A percentile compares a stretch with the other conserved stretches of the same genome.
Evolutionary conservation across 2,797 vertebrate genomes (phyloP).

Genomic region (Coccyzus lansbergi): DNA sequence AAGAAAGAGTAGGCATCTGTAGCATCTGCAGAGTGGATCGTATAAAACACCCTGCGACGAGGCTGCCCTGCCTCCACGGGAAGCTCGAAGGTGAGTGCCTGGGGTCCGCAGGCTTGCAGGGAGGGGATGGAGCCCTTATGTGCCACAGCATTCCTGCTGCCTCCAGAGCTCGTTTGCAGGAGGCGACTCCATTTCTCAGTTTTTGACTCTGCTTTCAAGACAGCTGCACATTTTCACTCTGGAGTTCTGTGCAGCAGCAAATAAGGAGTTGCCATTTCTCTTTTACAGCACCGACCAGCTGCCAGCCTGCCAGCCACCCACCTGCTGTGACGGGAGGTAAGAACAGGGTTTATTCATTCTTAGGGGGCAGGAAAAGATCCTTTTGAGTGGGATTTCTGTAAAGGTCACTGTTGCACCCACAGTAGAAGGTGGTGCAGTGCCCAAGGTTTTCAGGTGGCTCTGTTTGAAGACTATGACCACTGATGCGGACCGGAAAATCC

Average conservation of each 20-base stretch:
- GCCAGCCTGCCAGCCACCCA: conserved; percentile 8
- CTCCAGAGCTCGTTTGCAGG: neutral
- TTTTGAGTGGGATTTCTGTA: neutral
- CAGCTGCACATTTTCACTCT: neutral
- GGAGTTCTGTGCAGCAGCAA: conserved; percentile 10
- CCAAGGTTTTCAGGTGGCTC: neutral
- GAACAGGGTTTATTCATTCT: conserved; percentile 30
- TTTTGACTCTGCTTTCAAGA: neutral
- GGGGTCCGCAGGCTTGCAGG: neutral
- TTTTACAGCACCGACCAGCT: conserved; percentile 54
- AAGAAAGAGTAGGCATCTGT: conserved; percentile 79
- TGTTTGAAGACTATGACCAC: neutral
- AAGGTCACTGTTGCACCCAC: neutral
- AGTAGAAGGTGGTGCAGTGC: neutral
- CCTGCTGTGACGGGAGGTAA: conserved; percentile 68
- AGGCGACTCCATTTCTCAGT: neutral
- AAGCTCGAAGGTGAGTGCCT: conserved; percentile 76
- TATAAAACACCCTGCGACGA: conserved; percentile 73
- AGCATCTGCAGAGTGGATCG: conserved; percentile 73
- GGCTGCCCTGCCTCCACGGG: conserved; percentile 71
- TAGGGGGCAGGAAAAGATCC: neutral
- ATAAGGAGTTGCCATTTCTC: conserved; percentile 11
- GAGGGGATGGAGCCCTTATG: neutral
- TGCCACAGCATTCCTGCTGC: neutral
- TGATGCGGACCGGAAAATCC: neutral